Conservation (phyloP, 2,113 vertebrate genomes). For the Pluvialis apricaria region DNA sequence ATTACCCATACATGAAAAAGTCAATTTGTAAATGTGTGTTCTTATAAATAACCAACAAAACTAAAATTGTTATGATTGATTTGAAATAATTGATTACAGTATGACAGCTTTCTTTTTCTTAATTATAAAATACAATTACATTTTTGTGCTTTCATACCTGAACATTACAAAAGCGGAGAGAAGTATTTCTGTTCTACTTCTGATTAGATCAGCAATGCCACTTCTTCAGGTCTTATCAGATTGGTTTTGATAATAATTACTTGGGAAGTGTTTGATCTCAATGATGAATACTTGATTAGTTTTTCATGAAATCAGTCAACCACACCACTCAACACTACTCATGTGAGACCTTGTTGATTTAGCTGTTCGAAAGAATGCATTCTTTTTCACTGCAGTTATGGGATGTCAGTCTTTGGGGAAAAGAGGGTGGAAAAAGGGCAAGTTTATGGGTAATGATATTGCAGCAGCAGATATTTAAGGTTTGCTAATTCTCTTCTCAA, state of each 20-base stretch:
- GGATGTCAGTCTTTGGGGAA: conserved; percentile 85
- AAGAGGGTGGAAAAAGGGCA: conserved; percentile 85
- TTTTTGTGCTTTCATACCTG: conserved; percentile 60
- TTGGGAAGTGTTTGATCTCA: conserved; percentile 95
- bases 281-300: conserved; percentile 99
- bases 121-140: conserved; percentile 76
- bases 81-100: conserved; percentile 56
- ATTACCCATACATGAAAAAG: conserved; percentile 19
- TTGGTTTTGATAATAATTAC: conserved; percentile 95
- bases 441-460: conserved; percentile 99
- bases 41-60: conserved; percentile 37
- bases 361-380: conserved; percentile 85
- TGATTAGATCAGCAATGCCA: conserved; percentile 87
- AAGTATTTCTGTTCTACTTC: conserved; percentile 69
- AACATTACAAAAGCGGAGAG: conserved; percentile 63
- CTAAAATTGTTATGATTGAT: conserved; percentile 52
- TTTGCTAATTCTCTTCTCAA: conserved; percentile 92
- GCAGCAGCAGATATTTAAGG: conserved; percentile 90
- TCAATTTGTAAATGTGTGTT: conserved; percentile 29
- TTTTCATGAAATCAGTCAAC: conserved; percentile 99
- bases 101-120: conserved; percentile 54
- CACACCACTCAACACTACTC: conserved; percentile 83
- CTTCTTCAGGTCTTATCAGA: conserved; percentile 83
- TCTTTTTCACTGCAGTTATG: conserved; percentile 77
- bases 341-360: conserved; percentile 95